phyloP scores from a whole-genome alignment of 2,113 vertebrate species.

The Tragelaphus scriptus region DNA sequence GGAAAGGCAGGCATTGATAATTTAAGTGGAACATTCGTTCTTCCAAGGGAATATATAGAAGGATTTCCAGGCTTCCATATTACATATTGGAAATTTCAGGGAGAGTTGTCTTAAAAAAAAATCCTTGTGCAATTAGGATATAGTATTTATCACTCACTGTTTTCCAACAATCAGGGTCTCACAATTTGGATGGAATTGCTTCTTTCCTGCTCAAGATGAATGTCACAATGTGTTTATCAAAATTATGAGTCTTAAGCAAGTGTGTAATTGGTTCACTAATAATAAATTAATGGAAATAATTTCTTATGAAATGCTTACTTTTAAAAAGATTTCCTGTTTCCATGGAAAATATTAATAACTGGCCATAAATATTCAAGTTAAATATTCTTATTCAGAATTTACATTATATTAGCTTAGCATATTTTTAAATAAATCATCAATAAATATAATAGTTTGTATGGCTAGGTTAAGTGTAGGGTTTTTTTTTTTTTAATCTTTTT shows the following conservation, averaged over 20 bases:
- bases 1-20: neutral
- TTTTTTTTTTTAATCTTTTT: neutral
- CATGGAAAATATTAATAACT: slow-evolving; percentile 16
- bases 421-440: slow-evolving; percentile 14
- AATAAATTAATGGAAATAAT: slow-evolving; percentile 10
- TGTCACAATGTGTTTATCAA: slow-evolving; percentile 1
- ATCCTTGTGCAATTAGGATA: neutral
- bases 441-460: neutral
- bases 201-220: slow-evolving; percentile 31
- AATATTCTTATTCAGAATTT: slow-evolving; percentile 33
- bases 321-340: neutral
- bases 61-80: neutral
- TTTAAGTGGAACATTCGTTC: neutral
- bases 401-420: neutral
- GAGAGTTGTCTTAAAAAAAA: neutral
- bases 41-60: neutral
- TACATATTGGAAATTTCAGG: neutral
- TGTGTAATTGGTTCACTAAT: slow-evolving; percentile 32
- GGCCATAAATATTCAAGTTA: neutral
- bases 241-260: slow-evolving; percentile 2
- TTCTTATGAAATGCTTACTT: slow-evolving; percentile 26
- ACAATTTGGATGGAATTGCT: slow-evolving; percentile 9
- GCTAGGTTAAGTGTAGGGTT: neutral
- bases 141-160: neutral
- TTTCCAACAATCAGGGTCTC: neutral